Evolutionary conservation across 2,113 vertebrate genomes (phyloP), one percentile per base, ranked within the genome.

Genomic region (Cyrtonyx montezumae): DNA sequence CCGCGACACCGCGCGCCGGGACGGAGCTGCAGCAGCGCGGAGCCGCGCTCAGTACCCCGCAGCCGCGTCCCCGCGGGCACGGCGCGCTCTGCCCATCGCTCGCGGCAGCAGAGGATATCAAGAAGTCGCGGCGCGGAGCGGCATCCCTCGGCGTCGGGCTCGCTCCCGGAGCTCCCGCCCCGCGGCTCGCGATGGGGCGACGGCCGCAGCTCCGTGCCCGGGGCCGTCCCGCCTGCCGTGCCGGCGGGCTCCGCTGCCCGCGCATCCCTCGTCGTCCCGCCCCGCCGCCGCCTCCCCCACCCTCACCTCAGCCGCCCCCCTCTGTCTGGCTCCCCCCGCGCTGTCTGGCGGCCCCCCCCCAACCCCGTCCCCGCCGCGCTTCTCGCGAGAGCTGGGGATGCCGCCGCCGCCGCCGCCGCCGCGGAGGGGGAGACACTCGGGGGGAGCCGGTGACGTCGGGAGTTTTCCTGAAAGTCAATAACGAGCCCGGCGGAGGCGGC

Each of bases 391-490:
- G 77, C 91, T 88, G 91, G 93, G 87, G 91, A 88, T 93, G 91
- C 84, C 93, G 86, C 90, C 79, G 74, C 73, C 74, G 70, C 79
- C 40, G 70, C 63, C 75, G 87, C 85, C 61, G 90, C 78, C 82
- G 76, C 79, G 85, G 82, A 93, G 88, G 93, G 87, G 93, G 93
- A 96, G 91, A 93, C 95, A 93, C 94, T 70, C 73, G 73, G 81
- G 81, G 89, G 89, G 83, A 93, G 88, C 78, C 77, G 59, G 94
- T 98, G 98, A 98, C 98, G 98, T 98, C 98, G 98, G 97, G 91
- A 96, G 96, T 94, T 97, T 97, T 97, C 97, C 97, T 97, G 96
- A 98, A 98, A 98, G 97, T 98, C 97, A 97, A 97, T 96, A 98
- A 97, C 97, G 98, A 96, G 96, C 96, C 95, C 87, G 96, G 95